Evolutionary conservation across 1,140 invertebrate species (phyloP).

Genomic region (Drosophila pandora): DNA sequence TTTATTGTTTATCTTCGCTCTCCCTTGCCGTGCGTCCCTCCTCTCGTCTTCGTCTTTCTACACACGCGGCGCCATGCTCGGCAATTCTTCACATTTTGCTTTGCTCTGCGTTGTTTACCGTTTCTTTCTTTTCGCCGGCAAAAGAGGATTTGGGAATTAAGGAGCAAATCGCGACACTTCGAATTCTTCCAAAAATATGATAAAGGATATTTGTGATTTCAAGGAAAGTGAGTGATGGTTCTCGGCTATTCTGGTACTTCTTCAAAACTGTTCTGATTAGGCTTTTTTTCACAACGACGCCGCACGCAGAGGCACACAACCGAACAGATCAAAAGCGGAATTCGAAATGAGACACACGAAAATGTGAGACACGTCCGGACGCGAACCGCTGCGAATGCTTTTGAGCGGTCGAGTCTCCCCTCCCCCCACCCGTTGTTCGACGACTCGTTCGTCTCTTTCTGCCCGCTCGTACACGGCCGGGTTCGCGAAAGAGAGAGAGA

Average conservation of each 20-base stretch:
- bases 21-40: not conserved
- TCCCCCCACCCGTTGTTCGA: not conserved
- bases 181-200: slow-evolving; percentile 8
- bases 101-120: slow-evolving; percentile 20
- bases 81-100: slow-evolving; percentile 51
- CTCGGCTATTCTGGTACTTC: not conserved
- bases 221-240: not conserved
- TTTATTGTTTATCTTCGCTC: slow-evolving; percentile 30
- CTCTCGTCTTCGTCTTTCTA: slow-evolving; percentile 15
- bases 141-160: not conserved
- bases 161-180: slow-evolving; percentile 10
- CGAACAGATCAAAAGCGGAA: slow-evolving; percentile 71
- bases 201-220: slow-evolving; percentile 10
- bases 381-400: not conserved
- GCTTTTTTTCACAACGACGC: slow-evolving; percentile 18
- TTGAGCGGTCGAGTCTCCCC: not conserved
- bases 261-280: not conserved
- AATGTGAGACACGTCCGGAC: not conserved
- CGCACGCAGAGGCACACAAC: slow-evolving; percentile 62
- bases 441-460: not conserved
- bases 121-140: slow-evolving; percentile 35
- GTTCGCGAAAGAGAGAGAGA: slow-evolving; percentile 12
- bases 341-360: slow-evolving; percentile 36
- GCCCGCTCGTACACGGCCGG: slow-evolving; percentile 12
- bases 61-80: slow-evolving; percentile 53